Evolutionary conservation across 1,140 invertebrate species (phyloP).

Genomic region (Ceratina calcarata): DNA sequence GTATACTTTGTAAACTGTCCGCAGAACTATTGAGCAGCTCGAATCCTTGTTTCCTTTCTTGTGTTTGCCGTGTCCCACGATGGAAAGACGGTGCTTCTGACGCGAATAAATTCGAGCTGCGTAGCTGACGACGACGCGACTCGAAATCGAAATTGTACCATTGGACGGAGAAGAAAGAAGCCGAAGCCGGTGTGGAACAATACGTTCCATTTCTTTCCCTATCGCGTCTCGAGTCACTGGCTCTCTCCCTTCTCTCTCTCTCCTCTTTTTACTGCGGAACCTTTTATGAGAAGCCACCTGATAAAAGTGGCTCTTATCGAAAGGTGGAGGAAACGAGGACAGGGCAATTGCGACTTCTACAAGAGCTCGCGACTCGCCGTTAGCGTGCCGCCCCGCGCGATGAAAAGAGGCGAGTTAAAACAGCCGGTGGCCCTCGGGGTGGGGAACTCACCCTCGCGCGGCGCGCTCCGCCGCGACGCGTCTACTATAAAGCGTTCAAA

Average conservation of each 20-base stretch:
- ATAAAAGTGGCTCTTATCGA: slow-evolving; percentile 42
- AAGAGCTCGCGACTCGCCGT: slow-evolving; percentile 1
- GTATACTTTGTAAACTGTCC: not conserved
- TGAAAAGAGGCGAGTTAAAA: not conserved
- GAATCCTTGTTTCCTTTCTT: not conserved
- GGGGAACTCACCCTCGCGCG: not conserved
- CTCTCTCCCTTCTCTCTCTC: too few species aligned
- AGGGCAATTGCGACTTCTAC: slow-evolving; percentile 29
- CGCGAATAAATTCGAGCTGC: slow-evolving; percentile 17
- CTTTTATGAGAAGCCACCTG: slow-evolving; percentile 26
- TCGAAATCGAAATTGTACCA: slow-evolving; percentile 5
- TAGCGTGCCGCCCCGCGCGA: not conserved
- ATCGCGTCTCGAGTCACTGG: slow-evolving; percentile 13
- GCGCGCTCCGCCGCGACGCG: not conserved
- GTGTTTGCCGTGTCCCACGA: too few species aligned
- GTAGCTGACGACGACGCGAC: too few species aligned
- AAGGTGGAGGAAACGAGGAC: slow-evolving; percentile 9
- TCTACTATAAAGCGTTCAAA: not conserved
- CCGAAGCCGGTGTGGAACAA: not conserved
- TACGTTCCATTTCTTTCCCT: slow-evolving; percentile 25
- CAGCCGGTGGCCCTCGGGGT: not conserved
- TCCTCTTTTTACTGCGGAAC: slow-evolving; percentile 10
- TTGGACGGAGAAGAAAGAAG: not conserved
- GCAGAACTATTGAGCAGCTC: not conserved
- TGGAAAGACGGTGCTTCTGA: not conserved